These are phyloP conservation scores for Rhopilema esculentum DNA, from an alignment of 30 jellyfish, hydroid and myxozoan genomes.

Conservation along the genomic window DNA sequence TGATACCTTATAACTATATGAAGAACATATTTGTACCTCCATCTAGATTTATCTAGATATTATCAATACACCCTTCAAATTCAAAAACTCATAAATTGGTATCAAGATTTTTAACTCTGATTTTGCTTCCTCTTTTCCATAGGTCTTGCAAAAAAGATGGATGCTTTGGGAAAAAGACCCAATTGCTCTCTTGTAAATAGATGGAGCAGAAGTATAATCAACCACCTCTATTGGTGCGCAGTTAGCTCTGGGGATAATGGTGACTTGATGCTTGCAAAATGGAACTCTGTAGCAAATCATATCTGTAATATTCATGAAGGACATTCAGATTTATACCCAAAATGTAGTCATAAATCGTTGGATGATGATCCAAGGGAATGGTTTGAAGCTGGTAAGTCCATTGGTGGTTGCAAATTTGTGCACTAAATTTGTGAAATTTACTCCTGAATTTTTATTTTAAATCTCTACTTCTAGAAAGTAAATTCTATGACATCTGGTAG, in stretches of 20 bases:
- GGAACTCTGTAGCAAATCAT: slow-evolving; percentile 33
- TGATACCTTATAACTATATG: background rate
- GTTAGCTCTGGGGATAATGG: slow-evolving; percentile 9
- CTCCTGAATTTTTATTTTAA: background rate
- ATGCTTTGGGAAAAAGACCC: slow-evolving; percentile 30
- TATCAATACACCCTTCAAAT: background rate
- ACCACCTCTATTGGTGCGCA: slow-evolving; percentile 31
- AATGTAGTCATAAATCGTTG: slow-evolving; percentile 10
- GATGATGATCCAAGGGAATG: slow-evolving; percentile 40
- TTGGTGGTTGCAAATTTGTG: background rate
- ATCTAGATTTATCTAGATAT: background rate
- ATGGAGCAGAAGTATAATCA: slow-evolving; percentile 24
- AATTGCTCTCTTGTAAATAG: slow-evolving; percentile 15
- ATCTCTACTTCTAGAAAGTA: slow-evolving; percentile 1
- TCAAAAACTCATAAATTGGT: background rate
- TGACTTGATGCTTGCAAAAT: slow-evolving; percentile 34
- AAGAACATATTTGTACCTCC: background rate
- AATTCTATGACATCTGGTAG: slow-evolving; percentile 19
- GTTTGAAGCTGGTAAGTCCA: slow-evolving; percentile 24
- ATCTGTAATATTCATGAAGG: slow-evolving; percentile 17
- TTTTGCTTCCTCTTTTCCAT: slow-evolving; percentile 7
- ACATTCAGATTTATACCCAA: slow-evolving; percentile 17
- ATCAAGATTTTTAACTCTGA: slow-evolving; percentile 2
- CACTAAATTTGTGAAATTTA: background rate
- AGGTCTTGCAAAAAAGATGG: slow-evolving; percentile 40